phyloP scores from a whole-genome alignment of 2,888 invertebrate species.

The Caenorhabditis sinica region DNA sequence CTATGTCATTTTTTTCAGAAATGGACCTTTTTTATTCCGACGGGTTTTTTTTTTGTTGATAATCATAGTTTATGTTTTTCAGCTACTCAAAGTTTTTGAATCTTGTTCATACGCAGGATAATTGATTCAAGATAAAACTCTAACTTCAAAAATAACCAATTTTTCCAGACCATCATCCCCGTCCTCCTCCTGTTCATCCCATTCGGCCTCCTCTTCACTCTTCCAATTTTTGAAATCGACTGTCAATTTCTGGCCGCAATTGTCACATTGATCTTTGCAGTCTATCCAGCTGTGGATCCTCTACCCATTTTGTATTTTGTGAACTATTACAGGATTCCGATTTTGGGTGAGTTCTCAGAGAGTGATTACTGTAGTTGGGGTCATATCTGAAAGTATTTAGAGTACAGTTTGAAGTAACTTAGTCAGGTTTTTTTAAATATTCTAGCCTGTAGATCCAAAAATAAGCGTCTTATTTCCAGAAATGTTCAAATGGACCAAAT shows the following conservation, averaged over 20 bases:
- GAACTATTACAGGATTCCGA: slow-evolving; percentile 38
- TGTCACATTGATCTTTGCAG: slow-evolving; percentile 41
- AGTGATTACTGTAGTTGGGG: too few relatives aligned
- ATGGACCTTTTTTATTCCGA: too few relatives aligned
- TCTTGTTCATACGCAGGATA: too few relatives aligned
- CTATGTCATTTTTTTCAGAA: too few relatives aligned
- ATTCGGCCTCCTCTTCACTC: slow-evolving; percentile 29
- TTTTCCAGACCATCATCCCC: slow-evolving; percentile 45
- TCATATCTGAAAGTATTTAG: too few relatives aligned
- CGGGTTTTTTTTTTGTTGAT: too few relatives aligned
- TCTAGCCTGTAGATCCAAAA: too few relatives aligned
- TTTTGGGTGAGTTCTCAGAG: slow-evolving; percentile 9
- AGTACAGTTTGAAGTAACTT: too few relatives aligned
- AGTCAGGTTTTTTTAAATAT: too few relatives aligned
- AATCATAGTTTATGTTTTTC: too few relatives aligned
- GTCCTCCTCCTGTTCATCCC: slow-evolving; percentile 38
- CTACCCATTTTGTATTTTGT: slow-evolving; percentile 50
- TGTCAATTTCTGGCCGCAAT: slow-evolving; percentile 3
- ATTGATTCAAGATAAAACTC: too few relatives aligned
- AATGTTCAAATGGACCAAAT: neutral
- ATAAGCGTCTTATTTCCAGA: neutral
- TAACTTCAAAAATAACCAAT: neutral
- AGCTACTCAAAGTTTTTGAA: too few relatives aligned
- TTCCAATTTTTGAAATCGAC: slow-evolving; percentile 41
- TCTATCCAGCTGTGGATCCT: slow-evolving; percentile 50